These are phyloP conservation scores for Nannospalax galili DNA, from an alignment of 2,113 vertebrate genomes.

Conservation along the genomic window DNA sequence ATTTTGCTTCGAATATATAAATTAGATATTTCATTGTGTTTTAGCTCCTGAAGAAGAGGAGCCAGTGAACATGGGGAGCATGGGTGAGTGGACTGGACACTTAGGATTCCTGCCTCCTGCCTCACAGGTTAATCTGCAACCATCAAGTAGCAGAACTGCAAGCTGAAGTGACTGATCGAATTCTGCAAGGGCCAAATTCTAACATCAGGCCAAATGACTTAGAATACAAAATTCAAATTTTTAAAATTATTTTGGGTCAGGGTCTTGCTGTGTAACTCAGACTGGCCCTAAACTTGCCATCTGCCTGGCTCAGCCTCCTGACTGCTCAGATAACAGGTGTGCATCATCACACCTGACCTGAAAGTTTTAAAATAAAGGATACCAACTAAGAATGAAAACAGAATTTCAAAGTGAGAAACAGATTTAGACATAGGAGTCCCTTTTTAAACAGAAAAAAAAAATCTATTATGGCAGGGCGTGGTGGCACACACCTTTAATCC, in stretches of 20 bases:
- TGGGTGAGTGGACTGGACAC: constrained; percentile 82
- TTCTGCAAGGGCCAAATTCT: neutral
- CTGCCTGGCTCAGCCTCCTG: neutral
- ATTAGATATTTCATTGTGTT: constrained; percentile 75
- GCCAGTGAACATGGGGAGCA: constrained; percentile 81
- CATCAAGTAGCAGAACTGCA: neutral
- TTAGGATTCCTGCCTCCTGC: neutral
- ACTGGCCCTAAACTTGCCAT: neutral
- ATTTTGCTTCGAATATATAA: constrained; percentile 50
- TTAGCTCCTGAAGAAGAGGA: constrained; percentile 82
- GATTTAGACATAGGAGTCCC: neutral
- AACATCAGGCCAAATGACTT: neutral
- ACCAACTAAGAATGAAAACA: neutral
- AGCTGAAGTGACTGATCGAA: neutral
- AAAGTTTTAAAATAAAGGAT: constrained; percentile 5
- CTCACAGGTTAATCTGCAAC: constrained; percentile 39
- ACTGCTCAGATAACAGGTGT: neutral
- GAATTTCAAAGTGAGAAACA: constrained; percentile 52
- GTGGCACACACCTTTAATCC: too few relatives aligned
- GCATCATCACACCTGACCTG: neutral
- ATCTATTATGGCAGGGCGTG: neutral
- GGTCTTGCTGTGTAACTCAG: neutral
- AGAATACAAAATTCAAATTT: constrained; percentile 18
- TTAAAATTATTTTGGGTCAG: too few relatives aligned
- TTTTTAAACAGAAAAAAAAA: neutral